phyloP scores from a whole-genome alignment of 1,140 invertebrate genomes.

The Drosophila ercepeae region DNA sequence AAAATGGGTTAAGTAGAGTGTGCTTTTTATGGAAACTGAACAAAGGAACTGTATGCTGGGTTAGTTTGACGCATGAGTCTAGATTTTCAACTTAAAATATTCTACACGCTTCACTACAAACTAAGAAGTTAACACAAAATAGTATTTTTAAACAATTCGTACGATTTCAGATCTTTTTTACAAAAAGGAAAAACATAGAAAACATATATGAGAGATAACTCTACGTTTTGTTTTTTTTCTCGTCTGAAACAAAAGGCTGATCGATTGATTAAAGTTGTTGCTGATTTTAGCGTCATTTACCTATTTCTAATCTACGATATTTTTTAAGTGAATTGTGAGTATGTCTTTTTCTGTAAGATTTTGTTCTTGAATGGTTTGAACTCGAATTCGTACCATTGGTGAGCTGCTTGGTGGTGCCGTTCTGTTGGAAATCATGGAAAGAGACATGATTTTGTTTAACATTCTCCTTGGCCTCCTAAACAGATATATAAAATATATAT shows the following conservation, averaged over 20 bases:
- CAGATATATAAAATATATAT: conserved; percentile 3
- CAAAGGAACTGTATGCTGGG: background rate
- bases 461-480: conserved; percentile 84
- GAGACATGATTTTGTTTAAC: conserved; percentile 92
- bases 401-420: conserved; percentile 93
- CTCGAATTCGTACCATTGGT: conserved; percentile 90
- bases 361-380: conserved; percentile 83
- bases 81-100: conserved; percentile 12
- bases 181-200: conserved; percentile 1
- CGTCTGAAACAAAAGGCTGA: conserved; percentile 10
- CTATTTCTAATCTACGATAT: conserved; percentile 84
- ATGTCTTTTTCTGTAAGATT: conserved; percentile 84
- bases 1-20: conserved; percentile 5
- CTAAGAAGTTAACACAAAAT: background rate
- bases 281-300: conserved; percentile 77
- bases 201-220: conserved; percentile 26
- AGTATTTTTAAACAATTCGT: background rate
- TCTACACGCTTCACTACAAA: conserved; percentile 21
- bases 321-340: conserved; percentile 84
- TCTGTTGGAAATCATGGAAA: conserved; percentile 94
- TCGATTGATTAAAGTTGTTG: conserved; percentile 25
- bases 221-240: conserved; percentile 21
- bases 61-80: conserved; percentile 37
- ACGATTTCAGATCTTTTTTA: background rate
- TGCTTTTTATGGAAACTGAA: conserved; percentile 4